Base-by-base conservation (phyloP, 2,797 vertebrate genomes). In the Eulemur mongoz region DNA sequence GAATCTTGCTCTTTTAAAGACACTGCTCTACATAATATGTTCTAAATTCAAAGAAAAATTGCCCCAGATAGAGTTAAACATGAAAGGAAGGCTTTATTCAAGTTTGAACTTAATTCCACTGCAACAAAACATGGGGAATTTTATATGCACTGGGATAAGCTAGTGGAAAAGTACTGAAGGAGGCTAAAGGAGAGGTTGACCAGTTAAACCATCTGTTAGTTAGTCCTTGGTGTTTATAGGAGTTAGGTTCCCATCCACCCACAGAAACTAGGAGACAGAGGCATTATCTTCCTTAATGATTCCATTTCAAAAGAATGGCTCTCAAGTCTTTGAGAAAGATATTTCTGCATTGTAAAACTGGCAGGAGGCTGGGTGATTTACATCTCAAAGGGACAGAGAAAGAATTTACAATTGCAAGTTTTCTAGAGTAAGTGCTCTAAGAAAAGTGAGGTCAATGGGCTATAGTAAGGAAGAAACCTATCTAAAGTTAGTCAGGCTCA, bases 381-480 rank as follows among this genome's bases (percentile, higher is more conserved):
- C 30, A 92, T 75, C 32, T 89, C 76, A 70, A 93, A 84, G 72
- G 15, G 32, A 11, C 8, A 87, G 12, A 85, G 17, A 95, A 50
- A 82, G 9, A 89, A 86, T 83, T 70, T 67, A 78, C 30, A 88
- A 57, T 30, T 57, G 1, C 17, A 61, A 90, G 32, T 67, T 93
- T 93, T 92, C 63, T 35, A 13, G 91, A 91, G 27, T 88, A 95
- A 85, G 57, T 65, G 20, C 15, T 59, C 7, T 20, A 84, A 82
- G 59, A 61, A 88, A 69, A 91, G 5, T 7, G 35, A 76, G 13
- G n/a, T 94, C 30, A 72, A 22, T n/a, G 30, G 8, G 20, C 45
- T 84, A 30, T 27, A 15, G 27, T 40, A 2, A 40, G 15, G 63
- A 75, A 59, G 45, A 95, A 73, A 32, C 40, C 57, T 79, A 25